Evolutionary conservation across 2,113 vertebrate species (phyloP), one percentile per base, ranked within the genome.

Genomic region (Sylvilagus bachmani): DNA sequence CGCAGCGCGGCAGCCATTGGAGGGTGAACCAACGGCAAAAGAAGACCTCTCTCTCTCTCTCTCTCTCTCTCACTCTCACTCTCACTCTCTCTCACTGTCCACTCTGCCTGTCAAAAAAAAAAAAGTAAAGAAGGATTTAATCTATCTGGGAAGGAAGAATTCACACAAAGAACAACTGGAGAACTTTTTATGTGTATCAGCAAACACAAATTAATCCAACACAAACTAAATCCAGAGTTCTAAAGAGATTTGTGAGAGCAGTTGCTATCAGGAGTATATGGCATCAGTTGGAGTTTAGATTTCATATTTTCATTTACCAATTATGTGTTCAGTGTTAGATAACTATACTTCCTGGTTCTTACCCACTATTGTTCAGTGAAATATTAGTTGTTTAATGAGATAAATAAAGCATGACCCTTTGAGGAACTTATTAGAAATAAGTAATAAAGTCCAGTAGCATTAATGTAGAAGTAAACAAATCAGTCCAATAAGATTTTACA

Each of bases 271-370:
- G 67, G 53, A 75, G 16, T 79, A 21, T 71, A 21, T 69, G 21
- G 58, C 51, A 77, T 82, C 25, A 75, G 80, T 86, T 83, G 51
- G 73, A 36, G 19, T 67, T 82, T 77, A 83, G 25, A 70, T 91
- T 93, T 93, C 67, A 73, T 89, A 90, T 11, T 13, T 67, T 93
- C 49, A 69, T 86, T 94, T 94, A 92, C 85, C 2, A 94, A 86
- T 51, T 62, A 77, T 36, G 3, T 62, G 24, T 88, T 77, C 90
- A 82, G 29, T 93, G 49, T 36, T 74, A 88, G 73, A 62, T 88
- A 93, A 74, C 29, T 80, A 4, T 86, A 93, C 31, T 92, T 16
- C 29, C 53, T 77, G 12, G 7, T 31, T 90, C n/a, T 73, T 21
- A 69, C 81, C 83, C 55, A 3, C 5, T 58, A 58, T 58, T 17